These are phyloP conservation scores for Triops longicaudatus DNA, from an alignment of 1,140 invertebrate genomes.

Conservation along the genomic window DNA sequence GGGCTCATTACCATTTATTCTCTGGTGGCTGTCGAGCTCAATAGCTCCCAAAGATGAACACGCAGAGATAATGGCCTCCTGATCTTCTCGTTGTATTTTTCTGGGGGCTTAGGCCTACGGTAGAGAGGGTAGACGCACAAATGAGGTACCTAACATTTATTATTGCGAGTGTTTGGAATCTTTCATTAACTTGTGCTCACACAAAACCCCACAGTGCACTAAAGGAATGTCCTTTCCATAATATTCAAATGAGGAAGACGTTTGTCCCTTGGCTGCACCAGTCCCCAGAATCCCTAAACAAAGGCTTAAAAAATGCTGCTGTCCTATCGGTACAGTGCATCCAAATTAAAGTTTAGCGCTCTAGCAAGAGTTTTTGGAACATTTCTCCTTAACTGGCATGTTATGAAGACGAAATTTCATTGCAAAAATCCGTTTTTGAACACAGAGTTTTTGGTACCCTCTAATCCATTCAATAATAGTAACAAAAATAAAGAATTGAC, in stretches of 20 bases:
- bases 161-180: not conserved
- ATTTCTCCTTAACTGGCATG: too few relatives aligned
- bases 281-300: not conserved
- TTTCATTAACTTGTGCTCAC: not conserved
- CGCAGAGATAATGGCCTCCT: not conserved
- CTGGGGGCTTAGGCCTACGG: not conserved
- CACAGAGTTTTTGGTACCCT: too few relatives aligned
- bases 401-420: too few relatives aligned
- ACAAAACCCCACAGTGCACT: not conserved
- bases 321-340: not conserved
- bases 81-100: not conserved
- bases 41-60: not conserved
- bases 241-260: conserved; percentile 12
- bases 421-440: too few relatives aligned
- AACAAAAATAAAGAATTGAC: not conserved
- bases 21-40: not conserved
- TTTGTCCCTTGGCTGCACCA: not conserved
- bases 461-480: not conserved
- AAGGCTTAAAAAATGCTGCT: not conserved
- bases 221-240: conserved; percentile 15
- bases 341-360: not conserved
- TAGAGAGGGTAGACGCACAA: not conserved
- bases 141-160: conserved; percentile 11
- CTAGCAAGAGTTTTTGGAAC: not conserved
- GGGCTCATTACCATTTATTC: conserved; percentile 8